phyloP scores from a whole-genome alignment of 2,797 vertebrate species.

The Tachyglossus aculeatus region DNA sequence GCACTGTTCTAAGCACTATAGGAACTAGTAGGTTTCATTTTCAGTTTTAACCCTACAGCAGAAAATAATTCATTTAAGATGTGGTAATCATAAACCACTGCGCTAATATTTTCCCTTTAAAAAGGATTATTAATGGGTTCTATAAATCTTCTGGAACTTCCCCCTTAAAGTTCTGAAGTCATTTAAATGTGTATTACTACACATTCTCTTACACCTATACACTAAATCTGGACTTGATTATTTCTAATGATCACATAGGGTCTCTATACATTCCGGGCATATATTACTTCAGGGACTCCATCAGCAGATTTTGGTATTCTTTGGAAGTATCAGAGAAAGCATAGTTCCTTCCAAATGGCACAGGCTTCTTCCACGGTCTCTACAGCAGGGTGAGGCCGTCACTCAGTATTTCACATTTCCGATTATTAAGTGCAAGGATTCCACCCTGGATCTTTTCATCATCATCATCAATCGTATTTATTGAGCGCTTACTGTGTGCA shows the following conservation, averaged over 20 bases:
- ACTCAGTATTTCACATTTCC: rapidly evolving
- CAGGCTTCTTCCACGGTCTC: no score
- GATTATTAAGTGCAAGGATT: rapidly evolving
- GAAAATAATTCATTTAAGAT: slow-evolving; percentile 47
- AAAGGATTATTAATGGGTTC: slow-evolving; percentile 53
- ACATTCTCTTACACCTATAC: slow-evolving; percentile 26
- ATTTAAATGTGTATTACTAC: slow-evolving; percentile 50
- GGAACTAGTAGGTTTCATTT: not conserved
- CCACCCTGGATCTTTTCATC: rapidly evolving
- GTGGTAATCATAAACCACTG: slow-evolving; percentile 45
- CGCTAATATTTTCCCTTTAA: slow-evolving; percentile 44
- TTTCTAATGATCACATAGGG: slow-evolving; percentile 28
- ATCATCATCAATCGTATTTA: no score
- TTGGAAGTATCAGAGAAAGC: slow-evolving; percentile 2
- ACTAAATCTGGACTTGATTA: slow-evolving; percentile 48
- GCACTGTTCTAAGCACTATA: no score
- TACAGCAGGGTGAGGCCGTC: not conserved
- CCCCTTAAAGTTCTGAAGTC: slow-evolving; percentile 35
- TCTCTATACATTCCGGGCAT: slow-evolving; percentile 18
- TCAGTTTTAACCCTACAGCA: slow-evolving; percentile 39
- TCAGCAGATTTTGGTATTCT: not conserved
- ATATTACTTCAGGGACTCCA: not conserved
- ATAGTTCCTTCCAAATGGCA: not conserved
- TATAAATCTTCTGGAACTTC: slow-evolving; percentile 54
- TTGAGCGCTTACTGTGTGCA: no score